Evolutionary conservation across 2,888 invertebrate genomes (phyloP).

Genomic region (Argyresthia albistria): DNA sequence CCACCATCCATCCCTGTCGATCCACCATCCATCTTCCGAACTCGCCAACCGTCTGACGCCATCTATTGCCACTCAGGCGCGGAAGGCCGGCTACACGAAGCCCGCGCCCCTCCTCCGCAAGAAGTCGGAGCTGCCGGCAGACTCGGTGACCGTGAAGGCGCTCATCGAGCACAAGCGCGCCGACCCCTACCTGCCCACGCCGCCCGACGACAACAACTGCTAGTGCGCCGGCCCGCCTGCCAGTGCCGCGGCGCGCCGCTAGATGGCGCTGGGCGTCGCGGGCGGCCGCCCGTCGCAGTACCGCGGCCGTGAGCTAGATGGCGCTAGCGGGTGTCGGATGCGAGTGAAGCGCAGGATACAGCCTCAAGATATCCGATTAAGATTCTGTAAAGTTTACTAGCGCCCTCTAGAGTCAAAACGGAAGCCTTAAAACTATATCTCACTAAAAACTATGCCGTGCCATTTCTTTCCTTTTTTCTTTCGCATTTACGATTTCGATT

Average conservation of each 20-base stretch:
- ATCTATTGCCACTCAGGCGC: conserved; percentile 42
- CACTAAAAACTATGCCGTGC: conserved; percentile 2
- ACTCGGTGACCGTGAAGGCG: conserved; percentile 91
- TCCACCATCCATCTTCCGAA: neutral
- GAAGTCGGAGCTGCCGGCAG: conserved; percentile 96
- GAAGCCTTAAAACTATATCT: neutral
- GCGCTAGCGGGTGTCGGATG: neutral
- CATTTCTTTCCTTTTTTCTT: neutral
- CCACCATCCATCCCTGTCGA: too few species aligned
- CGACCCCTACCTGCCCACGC: conserved; percentile 90
- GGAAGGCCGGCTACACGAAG: conserved; percentile 75
- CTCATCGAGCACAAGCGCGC: conserved; percentile 93
- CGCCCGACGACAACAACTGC: conserved; percentile 90
- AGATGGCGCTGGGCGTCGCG: neutral
- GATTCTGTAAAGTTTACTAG: too few species aligned
- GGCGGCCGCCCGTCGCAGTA: neutral
- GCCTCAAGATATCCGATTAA: too few species aligned
- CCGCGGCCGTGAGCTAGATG: neutral
- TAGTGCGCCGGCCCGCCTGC: conserved; percentile 56
- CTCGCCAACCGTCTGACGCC: neutral
- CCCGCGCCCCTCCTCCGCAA: conserved; percentile 92
- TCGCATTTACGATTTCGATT: neutral
- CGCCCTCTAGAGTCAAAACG: too few species aligned
- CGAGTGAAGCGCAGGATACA: neutral
- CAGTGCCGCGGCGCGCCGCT: neutral